phyloP scores from a whole-genome alignment of 2,113 vertebrate species.

The Candoia aspera region DNA sequence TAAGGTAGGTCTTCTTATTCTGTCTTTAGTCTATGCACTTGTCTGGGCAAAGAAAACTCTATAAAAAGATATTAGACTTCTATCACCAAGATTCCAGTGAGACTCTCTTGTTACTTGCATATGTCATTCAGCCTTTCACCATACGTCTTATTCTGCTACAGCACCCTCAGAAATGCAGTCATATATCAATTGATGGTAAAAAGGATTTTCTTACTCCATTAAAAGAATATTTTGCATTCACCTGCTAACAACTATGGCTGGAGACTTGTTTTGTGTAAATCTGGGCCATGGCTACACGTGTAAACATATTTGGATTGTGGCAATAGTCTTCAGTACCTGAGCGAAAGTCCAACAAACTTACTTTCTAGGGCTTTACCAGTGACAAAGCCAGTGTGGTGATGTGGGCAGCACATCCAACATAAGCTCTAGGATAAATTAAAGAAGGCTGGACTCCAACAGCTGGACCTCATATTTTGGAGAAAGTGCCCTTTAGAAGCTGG shows the following conservation, averaged over 20 bases:
- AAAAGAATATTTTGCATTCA: background rate
- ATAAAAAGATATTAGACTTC: background rate
- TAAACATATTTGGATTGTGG: background rate
- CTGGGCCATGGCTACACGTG: no score
- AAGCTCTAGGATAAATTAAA: background rate
- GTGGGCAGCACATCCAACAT: background rate
- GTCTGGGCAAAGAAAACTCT: background rate
- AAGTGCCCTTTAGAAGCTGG: background rate
- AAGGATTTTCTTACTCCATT: background rate
- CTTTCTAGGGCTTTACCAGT: background rate
- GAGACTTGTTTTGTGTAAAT: background rate
- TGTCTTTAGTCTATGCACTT: background rate
- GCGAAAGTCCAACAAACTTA: background rate
- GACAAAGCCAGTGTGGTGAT: background rate
- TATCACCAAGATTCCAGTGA: background rate
- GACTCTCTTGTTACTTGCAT: background rate
- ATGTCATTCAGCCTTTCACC: background rate
- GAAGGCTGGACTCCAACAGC: background rate
- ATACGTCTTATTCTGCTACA: background rate
- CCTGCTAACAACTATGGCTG: background rate
- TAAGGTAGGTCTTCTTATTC: background rate
- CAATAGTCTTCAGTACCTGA: background rate
- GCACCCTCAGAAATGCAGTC: background rate
- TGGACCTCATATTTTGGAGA: background rate
- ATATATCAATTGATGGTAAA: background rate